A percentile compares a stretch with the other conserved stretches of the same genome.
Evolutionary conservation across 2,113 vertebrate genomes (phyloP).

Genomic region (Anguilla rostrata): DNA sequence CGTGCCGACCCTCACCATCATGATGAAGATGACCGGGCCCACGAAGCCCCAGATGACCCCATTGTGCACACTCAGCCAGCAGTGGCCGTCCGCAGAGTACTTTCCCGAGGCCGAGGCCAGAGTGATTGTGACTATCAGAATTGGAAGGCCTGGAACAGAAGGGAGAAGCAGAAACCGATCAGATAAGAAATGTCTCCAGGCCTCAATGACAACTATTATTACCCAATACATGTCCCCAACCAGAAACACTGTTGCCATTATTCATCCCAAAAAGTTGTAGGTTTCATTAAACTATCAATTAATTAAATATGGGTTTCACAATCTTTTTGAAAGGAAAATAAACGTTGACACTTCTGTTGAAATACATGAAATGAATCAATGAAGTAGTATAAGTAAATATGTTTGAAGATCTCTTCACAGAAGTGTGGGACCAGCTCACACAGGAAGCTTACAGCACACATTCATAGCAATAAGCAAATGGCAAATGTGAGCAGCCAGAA

Average conservation of each 20-base stretch:
- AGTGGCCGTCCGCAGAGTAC: conserved; percentile 70
- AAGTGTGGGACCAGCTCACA: background rate
- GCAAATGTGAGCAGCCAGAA: background rate
- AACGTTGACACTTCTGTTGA: background rate
- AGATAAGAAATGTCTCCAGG: background rate
- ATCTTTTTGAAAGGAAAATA: background rate
- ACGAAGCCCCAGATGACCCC: conserved; percentile 77
- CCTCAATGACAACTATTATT: background rate
- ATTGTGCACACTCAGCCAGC: conserved; percentile 76
- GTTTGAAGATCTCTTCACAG: background rate
- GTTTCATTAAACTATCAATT: too few relatives aligned
- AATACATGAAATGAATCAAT: background rate
- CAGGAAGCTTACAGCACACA: background rate
- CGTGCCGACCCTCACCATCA: conserved; percentile 60
- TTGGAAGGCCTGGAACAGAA: conserved; percentile 64
- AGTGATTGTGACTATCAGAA: conserved; percentile 74
- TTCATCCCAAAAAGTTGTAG: background rate
- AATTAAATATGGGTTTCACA: too few relatives aligned
- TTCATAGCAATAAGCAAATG: background rate
- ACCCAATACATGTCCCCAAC: background rate
- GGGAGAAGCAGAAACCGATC: background rate
- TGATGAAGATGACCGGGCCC: conserved; percentile 77
- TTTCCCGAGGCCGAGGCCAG: conserved; percentile 70
- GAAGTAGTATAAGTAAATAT: too few relatives aligned
- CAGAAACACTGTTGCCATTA: background rate